phyloP scores from a whole-genome alignment of 2,888 invertebrate genomes.

The Sclerodermus sp. region DNA sequence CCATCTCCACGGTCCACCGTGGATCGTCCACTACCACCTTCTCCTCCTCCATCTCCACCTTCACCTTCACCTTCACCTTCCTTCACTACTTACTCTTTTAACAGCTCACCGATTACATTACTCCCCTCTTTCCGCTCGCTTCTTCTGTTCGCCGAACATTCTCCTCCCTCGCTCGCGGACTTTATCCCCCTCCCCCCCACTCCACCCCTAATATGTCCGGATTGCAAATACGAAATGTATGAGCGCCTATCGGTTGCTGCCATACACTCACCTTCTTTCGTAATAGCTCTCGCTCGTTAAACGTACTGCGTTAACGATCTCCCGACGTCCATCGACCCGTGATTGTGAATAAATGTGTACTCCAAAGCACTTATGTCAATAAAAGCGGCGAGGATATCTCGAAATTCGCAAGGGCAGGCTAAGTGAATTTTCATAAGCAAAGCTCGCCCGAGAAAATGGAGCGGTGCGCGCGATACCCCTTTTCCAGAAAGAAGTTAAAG shows the following conservation, averaged over 20 bases:
- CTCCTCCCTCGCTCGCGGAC: not conserved
- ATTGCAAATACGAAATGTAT: not conserved
- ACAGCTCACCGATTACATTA: too few relatives aligned
- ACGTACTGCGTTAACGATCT: too few relatives aligned
- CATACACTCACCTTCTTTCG: not conserved
- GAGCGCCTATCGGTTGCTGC: not conserved
- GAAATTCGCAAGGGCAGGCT: too few relatives aligned
- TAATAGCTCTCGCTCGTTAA: not conserved
- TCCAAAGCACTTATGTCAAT: too few relatives aligned
- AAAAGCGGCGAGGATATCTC: too few relatives aligned
- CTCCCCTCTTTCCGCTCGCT: not conserved
- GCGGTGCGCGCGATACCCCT: too few relatives aligned
- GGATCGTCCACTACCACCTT: not conserved
- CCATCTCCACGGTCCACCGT: not conserved
- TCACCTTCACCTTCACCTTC: slow-evolving; percentile 4
- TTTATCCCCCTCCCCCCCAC: too few relatives aligned
- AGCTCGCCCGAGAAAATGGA: too few relatives aligned
- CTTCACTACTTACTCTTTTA: not conserved
- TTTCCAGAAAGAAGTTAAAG: too few relatives aligned
- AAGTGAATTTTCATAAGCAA: too few relatives aligned
- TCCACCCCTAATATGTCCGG: not conserved
- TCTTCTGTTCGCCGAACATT: not conserved
- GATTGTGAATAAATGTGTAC: too few relatives aligned
- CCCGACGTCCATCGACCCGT: too few relatives aligned
- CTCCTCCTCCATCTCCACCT: slow-evolving; percentile 15